Evolutionary conservation across 2,797 vertebrate genomes (phyloP), one percentile per base, ranked within the genome.

Genomic region (Chlorospingus flavigularis): DNA sequence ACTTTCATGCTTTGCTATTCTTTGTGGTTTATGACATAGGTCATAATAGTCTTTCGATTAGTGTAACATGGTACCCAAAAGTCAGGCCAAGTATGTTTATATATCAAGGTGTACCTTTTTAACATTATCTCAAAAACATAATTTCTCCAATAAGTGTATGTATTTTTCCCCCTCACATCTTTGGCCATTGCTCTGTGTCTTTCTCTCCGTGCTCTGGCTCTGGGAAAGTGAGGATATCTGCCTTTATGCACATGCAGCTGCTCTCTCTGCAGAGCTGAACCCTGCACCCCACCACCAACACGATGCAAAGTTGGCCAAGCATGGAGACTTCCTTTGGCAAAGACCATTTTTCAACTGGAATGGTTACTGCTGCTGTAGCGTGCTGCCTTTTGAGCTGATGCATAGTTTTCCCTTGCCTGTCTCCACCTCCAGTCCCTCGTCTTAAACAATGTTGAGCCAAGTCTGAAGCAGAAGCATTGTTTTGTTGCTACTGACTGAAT

Each of bases 291-390:
- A 84, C 13, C 35, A 91, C 35, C n/a, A 78, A 24, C 2, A 9
- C 0, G 0, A 54, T 2, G 0, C 53, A 65, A 89, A 81, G 42
- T 7, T 50, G 50, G 35, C 47, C 70, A 61, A 50, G 19, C 54
- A 73, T 4, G 23, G 74, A 81, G 24, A 68, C 7, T 43, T 54
- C 47, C 24, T 57, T 79, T 75, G 63, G 71, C 35, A 79, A 54
- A 57, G 60, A 82, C 24, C 19, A 17, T 35, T 62, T 30, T 43
- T 1, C 28, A 10, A 53, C n/a, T 62, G 74, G 79, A 84, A 75
- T 11, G 24, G 35, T 65, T 48, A 77, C n/a, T 81, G 84, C n/a
- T 87, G 47, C 42, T 58, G 30, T 66, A 86, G 28, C 40, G 28
- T 19, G 11, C 30, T 54, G 53, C 37, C 30, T 86, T 80, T 35